Evolutionary conservation across 2,113 vertebrate genomes (phyloP).

Genomic region (Fulmarus glacialis): DNA sequence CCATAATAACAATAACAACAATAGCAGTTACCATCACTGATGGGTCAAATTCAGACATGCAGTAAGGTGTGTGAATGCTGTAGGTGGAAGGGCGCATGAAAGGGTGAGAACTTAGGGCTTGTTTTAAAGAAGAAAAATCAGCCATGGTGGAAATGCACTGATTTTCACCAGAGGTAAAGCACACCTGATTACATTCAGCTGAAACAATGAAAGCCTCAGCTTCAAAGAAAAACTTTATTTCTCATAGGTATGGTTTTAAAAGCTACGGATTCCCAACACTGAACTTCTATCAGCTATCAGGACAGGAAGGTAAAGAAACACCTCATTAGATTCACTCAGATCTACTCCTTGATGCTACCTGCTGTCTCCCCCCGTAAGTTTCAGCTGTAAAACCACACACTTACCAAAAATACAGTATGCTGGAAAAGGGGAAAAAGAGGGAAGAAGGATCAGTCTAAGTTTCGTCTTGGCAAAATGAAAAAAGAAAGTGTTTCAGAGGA

Average conservation of each 20-base stretch:
- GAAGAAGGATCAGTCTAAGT: background rate
- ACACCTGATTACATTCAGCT: background rate
- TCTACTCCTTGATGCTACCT: background rate
- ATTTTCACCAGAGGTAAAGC: background rate
- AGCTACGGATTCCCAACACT: background rate
- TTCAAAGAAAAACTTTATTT: background rate
- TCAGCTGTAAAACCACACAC: background rate
- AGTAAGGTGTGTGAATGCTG: background rate
- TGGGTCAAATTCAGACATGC: background rate
- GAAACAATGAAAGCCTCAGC: background rate
- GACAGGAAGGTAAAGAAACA: background rate
- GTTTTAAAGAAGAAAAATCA: background rate
- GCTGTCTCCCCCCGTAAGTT: background rate
- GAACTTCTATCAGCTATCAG: background rate
- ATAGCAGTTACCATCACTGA: background rate
- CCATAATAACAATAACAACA: background rate
- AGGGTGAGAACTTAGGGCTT: background rate
- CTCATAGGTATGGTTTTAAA: background rate
- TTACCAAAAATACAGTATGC: background rate
- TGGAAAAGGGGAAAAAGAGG: background rate
- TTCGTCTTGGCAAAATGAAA: background rate
- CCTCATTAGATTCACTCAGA: background rate
- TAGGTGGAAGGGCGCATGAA: background rate
- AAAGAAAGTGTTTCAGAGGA: background rate
- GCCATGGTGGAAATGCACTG: background rate